Percentiles rank a stretch among this genome's conserved stretches.
These are phyloP conservation scores for Hypanus sabinus DNA, from an alignment of 2,113 vertebrate genomes.

Conservation along the genomic window DNA sequence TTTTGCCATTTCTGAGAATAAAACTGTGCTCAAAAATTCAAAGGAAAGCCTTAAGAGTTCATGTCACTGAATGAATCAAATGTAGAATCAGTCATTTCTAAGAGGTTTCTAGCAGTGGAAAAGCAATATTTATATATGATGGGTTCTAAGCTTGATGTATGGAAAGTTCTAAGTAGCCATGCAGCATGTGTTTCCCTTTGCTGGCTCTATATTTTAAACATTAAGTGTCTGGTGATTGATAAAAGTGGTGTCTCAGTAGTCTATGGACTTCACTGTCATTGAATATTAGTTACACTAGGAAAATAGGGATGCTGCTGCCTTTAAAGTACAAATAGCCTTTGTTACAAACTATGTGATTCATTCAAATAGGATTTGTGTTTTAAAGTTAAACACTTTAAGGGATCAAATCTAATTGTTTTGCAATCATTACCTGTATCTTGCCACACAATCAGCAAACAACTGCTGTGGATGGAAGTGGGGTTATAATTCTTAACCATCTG, in stretches of 20 bases:
- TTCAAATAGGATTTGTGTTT: not conserved
- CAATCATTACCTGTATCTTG: slow-evolving; percentile 1
- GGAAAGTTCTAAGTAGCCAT: slow-evolving; percentile 17
- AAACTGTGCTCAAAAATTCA: not conserved
- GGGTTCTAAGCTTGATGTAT: slow-evolving; percentile 26
- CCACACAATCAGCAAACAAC: slow-evolving; percentile 22
- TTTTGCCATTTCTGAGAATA: not conserved
- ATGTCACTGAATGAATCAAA: not conserved
- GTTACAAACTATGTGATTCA: slow-evolving; percentile 26
- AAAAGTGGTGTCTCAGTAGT: slow-evolving; percentile 5
- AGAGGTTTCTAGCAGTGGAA: not conserved
- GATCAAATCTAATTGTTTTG: not conserved
- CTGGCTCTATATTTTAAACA: slow-evolving; percentile 16
- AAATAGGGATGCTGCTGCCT: slow-evolving; percentile 2
- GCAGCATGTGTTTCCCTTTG: slow-evolving; percentile 25
- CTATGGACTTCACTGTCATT: slow-evolving; percentile 5
- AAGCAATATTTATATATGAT: slow-evolving; percentile 28
- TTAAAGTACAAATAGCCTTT: slow-evolving; percentile 18
- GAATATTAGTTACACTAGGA: not conserved
- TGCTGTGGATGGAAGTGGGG: slow-evolving; percentile 9
- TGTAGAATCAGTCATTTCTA: slow-evolving; percentile 9
- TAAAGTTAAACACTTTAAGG: not conserved
- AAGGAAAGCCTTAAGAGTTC: not conserved
- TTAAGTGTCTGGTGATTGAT: slow-evolving; percentile 21
- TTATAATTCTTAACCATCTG: not conserved